These are phyloP conservation scores for Lycophotia porphyrea DNA, from an alignment of 2,888 invertebrate species.

Conservation along the genomic window DNA sequence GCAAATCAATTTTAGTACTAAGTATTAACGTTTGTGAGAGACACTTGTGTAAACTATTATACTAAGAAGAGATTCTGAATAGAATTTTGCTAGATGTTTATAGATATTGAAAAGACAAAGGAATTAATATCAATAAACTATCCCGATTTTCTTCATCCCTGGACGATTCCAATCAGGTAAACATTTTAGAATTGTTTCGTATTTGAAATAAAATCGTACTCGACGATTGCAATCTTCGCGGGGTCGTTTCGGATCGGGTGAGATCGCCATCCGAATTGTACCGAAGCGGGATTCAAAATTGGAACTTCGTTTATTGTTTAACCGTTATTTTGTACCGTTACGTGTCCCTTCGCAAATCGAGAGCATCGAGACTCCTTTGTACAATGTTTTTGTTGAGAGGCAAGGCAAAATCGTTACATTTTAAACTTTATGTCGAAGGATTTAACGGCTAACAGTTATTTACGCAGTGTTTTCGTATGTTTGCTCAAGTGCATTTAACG, in stretches of 20 bases:
- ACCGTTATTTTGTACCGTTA: conserved; percentile 86
- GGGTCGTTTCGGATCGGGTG: conserved; percentile 71
- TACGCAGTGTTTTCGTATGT: background rate
- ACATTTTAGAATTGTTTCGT: conserved; percentile 64
- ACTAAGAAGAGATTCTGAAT: background rate
- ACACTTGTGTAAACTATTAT: conserved; percentile 16
- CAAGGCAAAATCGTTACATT: conserved; percentile 18
- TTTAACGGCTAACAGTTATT: conserved; percentile 19
- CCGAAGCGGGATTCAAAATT: conserved; percentile 76
- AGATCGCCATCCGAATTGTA: conserved; percentile 72
- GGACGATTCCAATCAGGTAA: conserved; percentile 66
- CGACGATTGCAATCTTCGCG: conserved; percentile 72
- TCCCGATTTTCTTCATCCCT: conserved; percentile 34
- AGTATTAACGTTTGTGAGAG: conserved; percentile 11
- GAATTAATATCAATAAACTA: conserved; percentile 51
- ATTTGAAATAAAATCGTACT: conserved; percentile 68
- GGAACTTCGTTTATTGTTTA: conserved; percentile 80
- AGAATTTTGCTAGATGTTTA: background rate
- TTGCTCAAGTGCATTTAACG: conserved; percentile 64
- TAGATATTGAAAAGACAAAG: conserved; percentile 27
- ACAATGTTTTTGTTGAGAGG: conserved; percentile 48
- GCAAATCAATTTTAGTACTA: conserved; percentile 40
- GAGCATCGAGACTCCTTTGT: conserved; percentile 66
- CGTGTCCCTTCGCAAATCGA: conserved; percentile 84
- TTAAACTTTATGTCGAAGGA: conserved; percentile 21